A percentile compares a stretch with the other conserved stretches of the same genome.
phyloP scores from a whole-genome alignment of 2,797 vertebrate species.

The Pterois miles region DNA sequence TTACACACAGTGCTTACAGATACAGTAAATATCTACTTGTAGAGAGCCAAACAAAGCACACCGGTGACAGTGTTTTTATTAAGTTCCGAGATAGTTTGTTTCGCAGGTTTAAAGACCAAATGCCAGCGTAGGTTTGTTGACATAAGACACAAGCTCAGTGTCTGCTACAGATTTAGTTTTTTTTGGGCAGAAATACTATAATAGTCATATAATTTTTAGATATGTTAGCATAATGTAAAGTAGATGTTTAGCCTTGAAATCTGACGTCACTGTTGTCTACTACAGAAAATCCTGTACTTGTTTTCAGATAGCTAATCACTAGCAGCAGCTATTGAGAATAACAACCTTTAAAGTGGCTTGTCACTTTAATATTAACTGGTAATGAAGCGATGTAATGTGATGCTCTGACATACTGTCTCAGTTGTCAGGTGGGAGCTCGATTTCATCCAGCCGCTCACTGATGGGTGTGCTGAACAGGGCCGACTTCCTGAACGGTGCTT shows the following conservation, averaged over 20 bases:
- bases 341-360: background rate
- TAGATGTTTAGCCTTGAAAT: background rate
- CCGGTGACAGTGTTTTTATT: background rate
- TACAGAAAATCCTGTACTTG: background rate
- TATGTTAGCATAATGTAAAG: background rate
- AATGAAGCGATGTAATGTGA: background rate
- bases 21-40: background rate
- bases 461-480: constrained; percentile 79
- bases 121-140: background rate
- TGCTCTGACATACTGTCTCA: constrained; percentile 9
- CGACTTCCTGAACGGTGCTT: constrained; percentile 78
- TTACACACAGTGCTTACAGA: background rate
- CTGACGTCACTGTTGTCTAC: background rate
- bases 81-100: background rate
- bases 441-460: constrained; percentile 68
- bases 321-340: background rate
- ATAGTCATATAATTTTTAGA: background rate
- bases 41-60: background rate
- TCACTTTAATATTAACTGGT: background rate
- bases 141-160: background rate
- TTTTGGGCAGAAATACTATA: background rate
- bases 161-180: background rate
- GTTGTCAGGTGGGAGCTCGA: constrained; percentile 44
- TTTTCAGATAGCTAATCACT: background rate
- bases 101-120: constrained; percentile 1